Evolutionary conservation across 2,888 invertebrate genomes (phyloP).

Genomic region (Atrina japonica): DNA sequence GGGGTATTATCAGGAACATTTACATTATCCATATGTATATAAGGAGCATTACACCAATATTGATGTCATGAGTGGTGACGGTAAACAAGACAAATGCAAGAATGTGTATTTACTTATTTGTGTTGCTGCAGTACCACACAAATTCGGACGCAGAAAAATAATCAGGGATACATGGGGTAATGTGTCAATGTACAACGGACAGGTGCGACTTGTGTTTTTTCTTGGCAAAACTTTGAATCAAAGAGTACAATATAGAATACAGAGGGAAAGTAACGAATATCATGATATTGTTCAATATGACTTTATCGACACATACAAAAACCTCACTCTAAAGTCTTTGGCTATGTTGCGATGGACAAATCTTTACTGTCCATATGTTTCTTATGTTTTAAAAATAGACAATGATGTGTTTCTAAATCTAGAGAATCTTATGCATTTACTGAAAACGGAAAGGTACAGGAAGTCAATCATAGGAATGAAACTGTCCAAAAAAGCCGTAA

Average conservation of each 20-base stretch:
- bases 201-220: conserved; percentile 17
- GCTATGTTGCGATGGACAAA: conserved; percentile 80
- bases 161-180: no score
- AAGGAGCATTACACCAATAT: no score
- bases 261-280: not conserved
- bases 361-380: conserved; percentile 74
- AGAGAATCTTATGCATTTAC: not conserved
- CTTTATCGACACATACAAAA: conserved; percentile 71
- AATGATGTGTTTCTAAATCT: conserved; percentile 76
- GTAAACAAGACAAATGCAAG: no score
- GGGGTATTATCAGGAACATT: no score
- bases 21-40: no score
- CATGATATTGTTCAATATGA: conserved; percentile 30
- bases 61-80: no score
- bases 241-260: conserved; percentile 2
- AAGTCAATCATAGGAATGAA: conserved; percentile 15
- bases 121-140: no score
- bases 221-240: not conserved
- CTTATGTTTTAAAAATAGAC: conserved; percentile 80
- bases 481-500: conserved; percentile 82
- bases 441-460: not conserved
- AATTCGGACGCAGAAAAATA: no score
- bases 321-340: conserved; percentile 81
- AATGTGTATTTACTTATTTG: no score
- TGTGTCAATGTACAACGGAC: no score